Evolutionary conservation across 2,113 vertebrate species (phyloP), one percentile per base, ranked within the genome.

Genomic region (Cisticola juncidis): DNA sequence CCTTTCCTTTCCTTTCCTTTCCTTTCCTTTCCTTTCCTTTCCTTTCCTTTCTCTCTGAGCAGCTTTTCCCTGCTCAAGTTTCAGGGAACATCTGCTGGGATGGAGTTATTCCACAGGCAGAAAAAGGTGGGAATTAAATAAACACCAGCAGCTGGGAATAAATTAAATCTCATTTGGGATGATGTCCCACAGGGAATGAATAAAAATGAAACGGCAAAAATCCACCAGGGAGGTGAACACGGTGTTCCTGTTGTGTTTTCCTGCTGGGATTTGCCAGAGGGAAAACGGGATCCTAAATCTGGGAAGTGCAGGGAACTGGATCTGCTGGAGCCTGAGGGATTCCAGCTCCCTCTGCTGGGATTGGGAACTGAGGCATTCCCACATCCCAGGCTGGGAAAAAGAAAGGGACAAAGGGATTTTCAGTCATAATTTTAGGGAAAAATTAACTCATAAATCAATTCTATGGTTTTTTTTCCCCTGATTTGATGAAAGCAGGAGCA

Each of bases 1-100:
- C 12, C 23, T 10, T 33, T 14, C 14, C 33, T 35, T 29, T 8
- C n/a, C 14, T 21, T 69, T 24, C 17, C 64, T 25, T 68, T 10
- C 14, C 35, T 21, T 60, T 19, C 23, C 26, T 29, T 42, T 9
- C 12, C 38, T 9, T 42, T 18, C 10, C 33, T 47, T 78, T 36
- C 28, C 23, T 36, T 48, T 20, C 15, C 20, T 47, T 53, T 35
- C 45, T 11, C 69, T 44, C 73, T 31, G 8, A 60, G 87, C 15
- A 56, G 33, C 45, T 20, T 6, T n/a, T 40, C 48, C 81, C 58
- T 12, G 14, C 76, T 94, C 89, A 35, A 51, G 76, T 95, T 95
- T 86, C 91, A 69, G 81, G 3, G 73, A 92, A 76, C 96, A 96
- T 85, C 96, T 97, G 96, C 70, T 1, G 60, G 42, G 81, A 45